Percentiles rank a stretch among this genome's conserved stretches.
Conservation (phyloP, 2,888 invertebrate genomes). For the Tanaodytes sp. region DNA sequence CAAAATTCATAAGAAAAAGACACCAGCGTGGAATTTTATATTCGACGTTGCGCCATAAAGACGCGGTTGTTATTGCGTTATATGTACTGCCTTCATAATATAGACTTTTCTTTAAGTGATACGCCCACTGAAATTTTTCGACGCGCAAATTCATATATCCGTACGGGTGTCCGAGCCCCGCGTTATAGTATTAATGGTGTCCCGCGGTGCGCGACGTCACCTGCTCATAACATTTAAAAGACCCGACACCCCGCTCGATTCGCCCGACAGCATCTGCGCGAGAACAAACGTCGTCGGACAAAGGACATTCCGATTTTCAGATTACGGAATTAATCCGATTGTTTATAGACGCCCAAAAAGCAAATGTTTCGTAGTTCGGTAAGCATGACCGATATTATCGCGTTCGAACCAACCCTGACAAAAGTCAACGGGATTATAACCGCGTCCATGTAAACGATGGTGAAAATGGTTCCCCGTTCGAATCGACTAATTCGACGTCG, state of each 20-base stretch:
- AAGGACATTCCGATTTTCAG: slow-evolving; percentile 34
- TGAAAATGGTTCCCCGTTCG: no score
- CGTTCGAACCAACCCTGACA: no score
- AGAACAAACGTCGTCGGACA: slow-evolving; percentile 14
- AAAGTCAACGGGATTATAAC: no score
- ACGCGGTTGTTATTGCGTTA: slow-evolving; percentile 47
- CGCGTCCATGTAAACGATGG: no score
- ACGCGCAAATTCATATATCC: slow-evolving; percentile 45
- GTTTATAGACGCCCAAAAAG: no score
- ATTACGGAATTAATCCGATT: slow-evolving; percentile 29
- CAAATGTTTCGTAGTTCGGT: no score
- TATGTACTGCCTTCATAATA: slow-evolving; percentile 45
- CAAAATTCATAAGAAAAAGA: slow-evolving; percentile 37
- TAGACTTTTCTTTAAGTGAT: slow-evolving; percentile 48
- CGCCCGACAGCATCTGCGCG: slow-evolving; percentile 35
- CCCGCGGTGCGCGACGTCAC: slow-evolving; percentile 42
- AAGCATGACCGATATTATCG: no score
- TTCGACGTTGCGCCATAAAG: slow-evolving; percentile 50
- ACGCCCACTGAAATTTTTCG: slow-evolving; percentile 52
- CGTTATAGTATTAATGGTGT: slow-evolving; percentile 47
- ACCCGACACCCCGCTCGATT: slow-evolving; percentile 28
- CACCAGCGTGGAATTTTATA: slow-evolving; percentile 44
- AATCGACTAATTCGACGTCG: no score
- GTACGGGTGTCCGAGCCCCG: slow-evolving; percentile 25
- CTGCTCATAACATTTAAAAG: slow-evolving; percentile 40